phyloP scores from a whole-genome alignment of 2,888 invertebrate species.

The Nymphalis c-album region DNA sequence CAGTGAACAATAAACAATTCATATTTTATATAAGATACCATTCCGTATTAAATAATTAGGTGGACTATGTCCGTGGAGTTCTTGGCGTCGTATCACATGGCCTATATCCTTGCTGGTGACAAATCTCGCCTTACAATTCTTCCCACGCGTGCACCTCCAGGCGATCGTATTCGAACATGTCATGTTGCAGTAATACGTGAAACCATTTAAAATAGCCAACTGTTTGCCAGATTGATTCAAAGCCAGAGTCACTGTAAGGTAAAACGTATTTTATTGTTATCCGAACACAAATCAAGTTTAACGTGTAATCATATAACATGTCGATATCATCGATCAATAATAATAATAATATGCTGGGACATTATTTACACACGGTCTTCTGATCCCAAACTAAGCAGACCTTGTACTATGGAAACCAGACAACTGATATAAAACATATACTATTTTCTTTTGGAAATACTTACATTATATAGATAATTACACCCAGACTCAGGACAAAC shows the following conservation, averaged over 20 bases:
- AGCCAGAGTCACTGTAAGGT: constrained; percentile 44
- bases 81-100: constrained; percentile 20
- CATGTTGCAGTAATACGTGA: constrained; percentile 47
- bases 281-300: too few relatives aligned
- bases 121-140: constrained; percentile 32
- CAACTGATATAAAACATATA: too few relatives aligned
- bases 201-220: constrained; percentile 45
- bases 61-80: constrained; percentile 44
- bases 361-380: too few relatives aligned
- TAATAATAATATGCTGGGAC: too few relatives aligned
- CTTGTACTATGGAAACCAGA: too few relatives aligned
- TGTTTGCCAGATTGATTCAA: constrained; percentile 45
- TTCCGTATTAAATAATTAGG: constrained; percentile 38
- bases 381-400: too few relatives aligned
- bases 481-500: too few relatives aligned
- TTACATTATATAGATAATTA: too few relatives aligned
- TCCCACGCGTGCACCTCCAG: constrained; percentile 35
- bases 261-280: constrained; percentile 10
- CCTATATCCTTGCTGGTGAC: constrained; percentile 17
- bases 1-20: neutral
- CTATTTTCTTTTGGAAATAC: too few relatives aligned
- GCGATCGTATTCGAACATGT: constrained; percentile 22
- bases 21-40: constrained; percentile 30
- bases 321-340: too few relatives aligned
- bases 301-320: too few relatives aligned